Conservation (phyloP, 2,797 vertebrate species). For the Phoeniculus purpureus region DNA sequence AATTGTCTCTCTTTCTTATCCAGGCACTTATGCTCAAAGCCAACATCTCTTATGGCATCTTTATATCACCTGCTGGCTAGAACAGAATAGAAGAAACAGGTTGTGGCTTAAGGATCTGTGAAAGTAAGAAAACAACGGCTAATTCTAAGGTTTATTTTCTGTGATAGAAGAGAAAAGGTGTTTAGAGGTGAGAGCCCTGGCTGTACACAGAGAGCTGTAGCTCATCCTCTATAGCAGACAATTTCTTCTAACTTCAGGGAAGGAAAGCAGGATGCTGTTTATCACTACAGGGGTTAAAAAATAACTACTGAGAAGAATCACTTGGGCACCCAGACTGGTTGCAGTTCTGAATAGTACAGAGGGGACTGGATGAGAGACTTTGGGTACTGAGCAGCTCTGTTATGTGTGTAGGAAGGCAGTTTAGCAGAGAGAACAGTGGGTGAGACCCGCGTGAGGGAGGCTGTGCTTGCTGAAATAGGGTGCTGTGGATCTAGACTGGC, state of each 20-base stretch:
- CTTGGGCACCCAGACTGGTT: neutral
- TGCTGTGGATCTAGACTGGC: neutral
- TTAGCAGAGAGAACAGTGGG: neutral
- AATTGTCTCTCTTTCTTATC: slow-evolving; percentile 36
- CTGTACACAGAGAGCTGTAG: neutral
- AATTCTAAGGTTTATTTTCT: neutral
- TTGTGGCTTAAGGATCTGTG: neutral
- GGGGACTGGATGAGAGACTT: neutral
- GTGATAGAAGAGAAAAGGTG: neutral
- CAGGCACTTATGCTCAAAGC: neutral
- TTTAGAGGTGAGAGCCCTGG: neutral
- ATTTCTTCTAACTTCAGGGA: neutral
- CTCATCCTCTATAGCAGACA: neutral
- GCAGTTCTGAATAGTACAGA: neutral
- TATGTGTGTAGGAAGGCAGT: rapidly evolving
- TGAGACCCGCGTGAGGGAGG: rapidly evolving
- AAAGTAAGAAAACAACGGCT: neutral
- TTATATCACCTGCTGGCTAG: slow-evolving; percentile 21
- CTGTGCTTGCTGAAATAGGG: neutral
- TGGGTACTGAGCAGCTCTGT: neutral
- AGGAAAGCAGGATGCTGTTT: neutral
- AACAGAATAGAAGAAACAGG: neutral
- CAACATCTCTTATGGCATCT: neutral
- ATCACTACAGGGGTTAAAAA: neutral
- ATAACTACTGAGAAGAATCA: rapidly evolving